phyloP scores from a whole-genome alignment of 2,113 vertebrate genomes.

The Psettodes erumei region DNA sequence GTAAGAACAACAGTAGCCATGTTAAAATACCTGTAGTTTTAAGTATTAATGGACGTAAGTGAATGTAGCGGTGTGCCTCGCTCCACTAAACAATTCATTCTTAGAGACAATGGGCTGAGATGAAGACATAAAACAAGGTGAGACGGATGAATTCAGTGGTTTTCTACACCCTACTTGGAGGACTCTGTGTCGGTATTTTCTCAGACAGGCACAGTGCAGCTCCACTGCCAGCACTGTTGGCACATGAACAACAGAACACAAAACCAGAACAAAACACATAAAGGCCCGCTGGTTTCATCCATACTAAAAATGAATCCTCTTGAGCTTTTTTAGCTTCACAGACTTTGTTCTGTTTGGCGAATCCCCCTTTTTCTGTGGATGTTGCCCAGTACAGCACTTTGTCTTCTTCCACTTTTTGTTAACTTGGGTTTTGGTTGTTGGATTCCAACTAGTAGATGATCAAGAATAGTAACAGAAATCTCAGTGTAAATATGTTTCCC shows the following conservation, averaged over 20 bases:
- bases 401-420: constrained; percentile 14
- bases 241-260: constrained; percentile 58
- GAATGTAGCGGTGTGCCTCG: background rate
- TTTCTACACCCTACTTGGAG: constrained; percentile 51
- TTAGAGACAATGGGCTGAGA: constrained; percentile 13
- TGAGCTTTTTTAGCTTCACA: constrained; percentile 42
- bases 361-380: constrained; percentile 44
- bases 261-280: constrained; percentile 69
- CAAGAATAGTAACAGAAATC: background rate
- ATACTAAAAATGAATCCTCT: constrained; percentile 56
- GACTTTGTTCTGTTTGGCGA: constrained; percentile 36
- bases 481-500: background rate
- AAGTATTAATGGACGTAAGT: constrained; percentile 17
- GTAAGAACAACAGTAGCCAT: constrained; percentile 12
- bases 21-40: constrained; percentile 30
- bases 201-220: constrained; percentile 49
- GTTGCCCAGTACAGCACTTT: constrained; percentile 24
- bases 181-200: constrained; percentile 48
- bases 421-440: constrained; percentile 8
- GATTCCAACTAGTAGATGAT: background rate
- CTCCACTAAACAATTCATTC: background rate
- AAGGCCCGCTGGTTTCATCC: constrained; percentile 58
- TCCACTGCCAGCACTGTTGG: constrained; percentile 65
- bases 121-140: constrained; percentile 38
- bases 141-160: constrained; percentile 35